A percentile compares a stretch with the other conserved stretches of the same genome.
Conservation (phyloP, 2,113 vertebrate species). For the Indri indri region DNA sequence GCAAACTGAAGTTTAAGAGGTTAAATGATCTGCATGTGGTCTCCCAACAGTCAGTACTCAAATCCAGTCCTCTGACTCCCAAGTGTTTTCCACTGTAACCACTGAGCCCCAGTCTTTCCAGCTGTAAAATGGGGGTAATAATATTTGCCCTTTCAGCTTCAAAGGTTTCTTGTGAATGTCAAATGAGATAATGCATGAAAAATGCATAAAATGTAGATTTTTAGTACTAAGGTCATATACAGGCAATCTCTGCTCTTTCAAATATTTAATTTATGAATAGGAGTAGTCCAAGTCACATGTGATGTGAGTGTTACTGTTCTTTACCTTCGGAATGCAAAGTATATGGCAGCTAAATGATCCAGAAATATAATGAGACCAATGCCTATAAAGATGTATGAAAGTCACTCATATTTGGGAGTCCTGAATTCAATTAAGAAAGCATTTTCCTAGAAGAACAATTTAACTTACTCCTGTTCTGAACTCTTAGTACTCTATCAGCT, state of each 20-base stretch:
- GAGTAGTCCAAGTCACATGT: neutral
- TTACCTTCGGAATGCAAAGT: neutral
- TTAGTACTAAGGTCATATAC: constrained; percentile 11
- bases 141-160: neutral
- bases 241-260: constrained; percentile 10
- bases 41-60: neutral
- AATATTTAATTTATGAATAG: constrained; percentile 25
- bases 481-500: neutral
- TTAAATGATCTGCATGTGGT: neutral
- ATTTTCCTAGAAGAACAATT: constrained; percentile 37
- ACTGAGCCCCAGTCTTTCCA: neutral
- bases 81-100: neutral
- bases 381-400: neutral
- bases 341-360: neutral
- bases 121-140: neutral
- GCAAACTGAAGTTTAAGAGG: neutral
- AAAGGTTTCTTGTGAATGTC: constrained; percentile 12
- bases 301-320: neutral
- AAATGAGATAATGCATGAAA: neutral
- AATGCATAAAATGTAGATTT: neutral
- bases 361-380: neutral
- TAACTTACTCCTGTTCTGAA: neutral
- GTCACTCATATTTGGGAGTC: neutral
- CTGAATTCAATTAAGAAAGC: constrained; percentile 17
- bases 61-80: neutral